phyloP scores from a whole-genome alignment of 2,797 vertebrate genomes.

The Spatula versicolor region DNA sequence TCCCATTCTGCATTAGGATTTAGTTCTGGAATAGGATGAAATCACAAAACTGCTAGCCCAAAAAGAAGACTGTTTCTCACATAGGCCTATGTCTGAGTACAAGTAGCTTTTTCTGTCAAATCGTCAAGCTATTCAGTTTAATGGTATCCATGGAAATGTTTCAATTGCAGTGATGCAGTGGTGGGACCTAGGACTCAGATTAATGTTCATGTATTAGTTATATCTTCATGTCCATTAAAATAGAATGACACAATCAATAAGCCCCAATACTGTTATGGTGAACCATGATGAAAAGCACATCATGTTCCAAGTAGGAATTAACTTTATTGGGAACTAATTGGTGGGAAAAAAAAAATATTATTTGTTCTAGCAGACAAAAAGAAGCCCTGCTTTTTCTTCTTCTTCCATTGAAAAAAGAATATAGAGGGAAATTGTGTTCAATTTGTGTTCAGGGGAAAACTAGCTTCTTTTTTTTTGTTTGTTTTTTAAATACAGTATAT shows the following conservation, averaged over 20 bases:
- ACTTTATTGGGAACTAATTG: background rate
- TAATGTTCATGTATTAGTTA: background rate
- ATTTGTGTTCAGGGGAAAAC: background rate
- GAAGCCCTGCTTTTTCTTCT: background rate
- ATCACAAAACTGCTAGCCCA: background rate
- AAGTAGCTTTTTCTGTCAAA: background rate
- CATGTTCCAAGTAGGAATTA: background rate
- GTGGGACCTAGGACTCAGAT: background rate
- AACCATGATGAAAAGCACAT: background rate
- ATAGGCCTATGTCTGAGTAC: background rate
- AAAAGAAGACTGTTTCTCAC: background rate
- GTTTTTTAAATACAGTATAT: background rate
- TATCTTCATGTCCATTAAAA: slow-evolving; percentile 13
- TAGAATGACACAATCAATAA: background rate
- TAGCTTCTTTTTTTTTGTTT: background rate
- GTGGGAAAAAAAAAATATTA: background rate
- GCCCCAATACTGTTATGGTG: background rate
- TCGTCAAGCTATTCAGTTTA: background rate
- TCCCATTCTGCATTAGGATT: background rate
- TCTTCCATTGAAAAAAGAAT: background rate
- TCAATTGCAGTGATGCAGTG: background rate
- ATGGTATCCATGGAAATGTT: slow-evolving; percentile 34
- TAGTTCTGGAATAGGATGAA: background rate
- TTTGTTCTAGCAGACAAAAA: background rate
- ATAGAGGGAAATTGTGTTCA: background rate